phyloP scores from a whole-genome alignment of 2,797 vertebrate species.

The Cyprinodon diabolis region DNA sequence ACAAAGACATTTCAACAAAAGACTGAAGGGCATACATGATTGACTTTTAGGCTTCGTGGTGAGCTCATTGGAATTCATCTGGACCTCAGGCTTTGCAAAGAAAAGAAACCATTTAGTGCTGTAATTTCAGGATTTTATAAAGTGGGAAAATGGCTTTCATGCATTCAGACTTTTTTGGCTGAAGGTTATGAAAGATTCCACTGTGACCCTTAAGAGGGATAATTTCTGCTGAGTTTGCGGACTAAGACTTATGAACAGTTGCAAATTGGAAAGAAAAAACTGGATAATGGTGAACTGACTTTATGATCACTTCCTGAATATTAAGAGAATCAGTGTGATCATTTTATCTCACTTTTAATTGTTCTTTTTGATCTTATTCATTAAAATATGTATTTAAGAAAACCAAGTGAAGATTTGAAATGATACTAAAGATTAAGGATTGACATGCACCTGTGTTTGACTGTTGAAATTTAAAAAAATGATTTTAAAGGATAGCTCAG shows the following conservation, averaged over 20 bases:
- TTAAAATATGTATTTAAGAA: neutral
- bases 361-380: constrained; percentile 1
- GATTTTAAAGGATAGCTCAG: neutral
- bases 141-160: constrained; percentile 63
- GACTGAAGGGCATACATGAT: constrained; percentile 69
- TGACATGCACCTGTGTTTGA: neutral
- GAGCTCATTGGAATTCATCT: constrained; percentile 72
- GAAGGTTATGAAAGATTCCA: constrained; percentile 58
- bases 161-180: constrained; percentile 59
- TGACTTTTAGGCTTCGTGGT: constrained; percentile 56
- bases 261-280: too few relatives aligned
- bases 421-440: constrained; percentile 3
- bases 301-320: constrained; percentile 14
- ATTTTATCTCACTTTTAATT: constrained; percentile 8
- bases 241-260: constrained; percentile 19
- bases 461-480: neutral
- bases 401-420: neutral
- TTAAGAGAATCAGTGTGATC: constrained; percentile 1
- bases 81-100: constrained; percentile 48
- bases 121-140: constrained; percentile 59
- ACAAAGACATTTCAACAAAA: constrained; percentile 60
- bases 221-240: constrained; percentile 50
- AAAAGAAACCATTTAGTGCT: constrained; percentile 60
- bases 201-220: constrained; percentile 43
- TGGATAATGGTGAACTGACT: neutral